Percentiles rank a stretch among this genome's conserved stretches.
Evolutionary conservation across 2,113 vertebrate genomes (phyloP).

Genomic region (Nerophis ophidion): DNA sequence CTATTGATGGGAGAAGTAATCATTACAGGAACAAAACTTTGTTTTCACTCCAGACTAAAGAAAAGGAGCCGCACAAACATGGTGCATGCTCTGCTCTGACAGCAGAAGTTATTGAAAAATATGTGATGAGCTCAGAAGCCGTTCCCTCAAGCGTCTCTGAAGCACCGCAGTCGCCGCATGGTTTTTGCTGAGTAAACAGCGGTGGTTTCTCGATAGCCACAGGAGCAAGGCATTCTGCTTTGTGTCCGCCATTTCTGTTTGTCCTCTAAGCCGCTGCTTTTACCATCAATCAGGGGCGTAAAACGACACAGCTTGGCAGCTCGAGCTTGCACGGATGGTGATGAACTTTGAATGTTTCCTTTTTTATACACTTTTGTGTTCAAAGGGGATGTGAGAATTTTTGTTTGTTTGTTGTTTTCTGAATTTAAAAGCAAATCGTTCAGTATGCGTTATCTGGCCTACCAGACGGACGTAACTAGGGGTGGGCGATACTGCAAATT

Average conservation of each 20-base stretch:
- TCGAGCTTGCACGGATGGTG: slow-evolving; percentile 17
- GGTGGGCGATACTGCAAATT: too few species aligned
- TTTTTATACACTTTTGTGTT: slow-evolving; percentile 25
- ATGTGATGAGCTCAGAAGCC: slow-evolving; percentile 1
- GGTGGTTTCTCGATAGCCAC: slow-evolving; percentile 24
- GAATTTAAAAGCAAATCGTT: too few species aligned
- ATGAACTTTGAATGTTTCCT: slow-evolving; percentile 28
- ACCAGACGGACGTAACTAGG: too few species aligned
- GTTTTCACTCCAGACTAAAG: neutral
- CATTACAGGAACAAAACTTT: neutral
- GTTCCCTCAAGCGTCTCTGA: slow-evolving; percentile 12
- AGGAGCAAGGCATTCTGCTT: slow-evolving; percentile 18
- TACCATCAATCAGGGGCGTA: slow-evolving; percentile 7
- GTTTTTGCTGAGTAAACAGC: slow-evolving; percentile 45
- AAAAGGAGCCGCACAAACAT: neutral
- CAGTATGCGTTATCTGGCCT: too few species aligned
- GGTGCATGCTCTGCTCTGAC: neutral
- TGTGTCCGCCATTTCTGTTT: slow-evolving; percentile 30
- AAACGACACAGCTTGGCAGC: slow-evolving; percentile 21
- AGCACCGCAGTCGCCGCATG: slow-evolving; percentile 9
- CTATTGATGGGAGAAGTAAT: slow-evolving; percentile 4
- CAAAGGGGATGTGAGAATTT: too few species aligned
- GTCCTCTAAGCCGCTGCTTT: slow-evolving; percentile 22
- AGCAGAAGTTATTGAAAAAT: slow-evolving; percentile 1
- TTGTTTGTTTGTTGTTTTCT: too few species aligned